Base-by-base conservation (phyloP, 1,140 invertebrate genomes). In the Phymastichus coffea region DNA sequence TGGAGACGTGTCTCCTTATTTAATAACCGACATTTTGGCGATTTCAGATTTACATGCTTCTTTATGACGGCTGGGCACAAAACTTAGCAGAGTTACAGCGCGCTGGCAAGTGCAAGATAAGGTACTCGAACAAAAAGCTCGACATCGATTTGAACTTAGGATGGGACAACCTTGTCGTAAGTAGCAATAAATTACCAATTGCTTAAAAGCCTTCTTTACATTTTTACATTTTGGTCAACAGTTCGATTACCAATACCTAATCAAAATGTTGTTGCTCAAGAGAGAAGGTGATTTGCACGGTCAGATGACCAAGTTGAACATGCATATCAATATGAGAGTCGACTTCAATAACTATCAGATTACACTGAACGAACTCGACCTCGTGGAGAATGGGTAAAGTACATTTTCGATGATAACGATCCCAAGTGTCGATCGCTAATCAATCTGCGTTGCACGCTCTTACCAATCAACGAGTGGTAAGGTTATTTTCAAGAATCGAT, bases 121-220 rank as follows among this genome's bases (percentile, higher is more conserved):
- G 15, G 2, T 70, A 65, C 33, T n/a, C 20, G 2, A 20, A 67
- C 1, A 64, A 60, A 22, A 14, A 22, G 9, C 1, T 70, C 0
- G 46, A 26, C 0, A 2, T 69, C 2, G 62, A 73, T 47, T 17
- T 63, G 4, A 53, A 38, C 26, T n/a, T 74, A 2, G 63, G 60
- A 53, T 71, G 66, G 49, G 35, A 71, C 1, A 14, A 52, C 8
- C 40, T 71, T 2, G 38, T 57, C 2, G 72, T 72, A 58, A 69
- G 65, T 47, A 46, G n/a, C n/a, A n/a, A n/a, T n/a, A n/a, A n/a
- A n/a, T n/a, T n/a, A n/a, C n/a, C n/a, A n/a, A n/a, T 25, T 40
- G 40, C 19, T 20, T 23, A 38, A 23, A 40, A 43, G 7, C 14
- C n/a, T 9, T 33, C 9, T 9, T 15, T 3, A 14, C 2, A 43